Percentiles rank a stretch among this genome's conserved stretches.
Evolutionary conservation across 2,113 vertebrate genomes (phyloP).

Genomic region (Crocuta crocuta): DNA sequence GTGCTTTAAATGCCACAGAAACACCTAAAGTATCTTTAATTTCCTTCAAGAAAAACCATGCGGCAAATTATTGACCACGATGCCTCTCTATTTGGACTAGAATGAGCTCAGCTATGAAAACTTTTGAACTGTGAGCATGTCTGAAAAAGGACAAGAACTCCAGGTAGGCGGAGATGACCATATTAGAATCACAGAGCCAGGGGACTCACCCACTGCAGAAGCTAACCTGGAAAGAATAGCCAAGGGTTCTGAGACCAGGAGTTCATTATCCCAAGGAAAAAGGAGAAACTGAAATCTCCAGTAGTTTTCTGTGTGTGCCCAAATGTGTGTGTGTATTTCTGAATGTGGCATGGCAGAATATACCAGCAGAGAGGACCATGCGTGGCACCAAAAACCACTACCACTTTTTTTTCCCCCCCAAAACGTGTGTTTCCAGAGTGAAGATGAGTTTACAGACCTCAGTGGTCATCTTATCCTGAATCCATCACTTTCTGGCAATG

Average conservation of each 20-base stretch:
- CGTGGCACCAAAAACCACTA: background rate
- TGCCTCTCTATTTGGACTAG: background rate
- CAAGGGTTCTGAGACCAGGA: too few species aligned
- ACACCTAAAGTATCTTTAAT: background rate
- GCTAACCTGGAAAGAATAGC: background rate
- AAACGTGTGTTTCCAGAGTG: background rate
- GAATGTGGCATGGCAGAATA: background rate
- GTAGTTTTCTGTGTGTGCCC: background rate
- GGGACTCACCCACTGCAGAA: background rate
- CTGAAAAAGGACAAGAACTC: background rate
- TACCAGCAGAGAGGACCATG: background rate
- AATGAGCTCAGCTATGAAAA: background rate
- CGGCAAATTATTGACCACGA: background rate
- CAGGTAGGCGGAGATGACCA: fast-evolving
- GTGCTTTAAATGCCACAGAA: background rate
- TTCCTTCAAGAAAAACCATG: background rate
- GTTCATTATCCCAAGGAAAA: background rate
- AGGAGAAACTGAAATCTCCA: fast-evolving
- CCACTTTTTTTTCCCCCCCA: background rate
- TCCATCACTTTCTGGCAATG: background rate
- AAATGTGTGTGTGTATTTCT: background rate
- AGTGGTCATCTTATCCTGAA: background rate
- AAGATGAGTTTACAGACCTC: background rate
- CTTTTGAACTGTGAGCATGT: background rate
- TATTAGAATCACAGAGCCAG: fast-evolving